A percentile compares a stretch with the other conserved stretches of the same genome.
Evolutionary conservation across 2,113 vertebrate genomes (phyloP).

Genomic region (Tringa solitaria): DNA sequence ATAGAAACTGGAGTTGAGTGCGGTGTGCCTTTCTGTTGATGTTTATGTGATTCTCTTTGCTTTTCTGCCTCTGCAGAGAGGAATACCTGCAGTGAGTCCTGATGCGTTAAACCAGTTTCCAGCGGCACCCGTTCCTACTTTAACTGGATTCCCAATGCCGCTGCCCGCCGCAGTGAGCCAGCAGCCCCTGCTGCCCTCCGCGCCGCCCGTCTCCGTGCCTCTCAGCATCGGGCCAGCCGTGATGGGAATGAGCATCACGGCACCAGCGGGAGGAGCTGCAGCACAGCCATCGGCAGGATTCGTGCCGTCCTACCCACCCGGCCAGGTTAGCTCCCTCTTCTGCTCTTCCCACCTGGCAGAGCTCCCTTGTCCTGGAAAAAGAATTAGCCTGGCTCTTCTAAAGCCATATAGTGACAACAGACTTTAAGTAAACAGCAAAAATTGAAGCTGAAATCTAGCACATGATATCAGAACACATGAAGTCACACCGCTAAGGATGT

Average conservation of each 20-base stretch:
- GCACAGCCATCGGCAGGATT: constrained; percentile 71
- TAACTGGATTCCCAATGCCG: constrained; percentile 84
- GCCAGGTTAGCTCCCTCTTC: constrained; percentile 60
- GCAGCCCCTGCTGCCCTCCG: constrained; percentile 66
- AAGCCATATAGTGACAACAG: accelerated
- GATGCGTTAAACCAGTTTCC: constrained; percentile 92
- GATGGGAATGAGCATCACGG: constrained; percentile 78
- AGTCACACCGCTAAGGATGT: neutral
- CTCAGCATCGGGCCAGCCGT: constrained; percentile 79
- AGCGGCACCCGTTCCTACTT: constrained; percentile 88
- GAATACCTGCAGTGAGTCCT: constrained; percentile 87
- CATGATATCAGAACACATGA: accelerated
- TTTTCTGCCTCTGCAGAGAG: constrained; percentile 76
- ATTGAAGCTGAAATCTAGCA: neutral
- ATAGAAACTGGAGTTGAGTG: neutral
- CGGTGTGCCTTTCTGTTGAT: accelerated
- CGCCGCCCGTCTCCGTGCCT: constrained; percentile 58
- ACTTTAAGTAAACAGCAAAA: neutral
- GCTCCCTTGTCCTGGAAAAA: neutral
- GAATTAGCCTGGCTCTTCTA: neutral
- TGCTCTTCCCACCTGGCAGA: neutral
- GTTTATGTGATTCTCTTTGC: neutral
- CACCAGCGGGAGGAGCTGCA: constrained; percentile 68
- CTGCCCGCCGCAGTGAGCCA: constrained; percentile 81
- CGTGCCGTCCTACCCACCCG: constrained; percentile 73